Base-by-base conservation (phyloP, 2,797 vertebrate genomes). In the Poecilia wingei region DNA sequence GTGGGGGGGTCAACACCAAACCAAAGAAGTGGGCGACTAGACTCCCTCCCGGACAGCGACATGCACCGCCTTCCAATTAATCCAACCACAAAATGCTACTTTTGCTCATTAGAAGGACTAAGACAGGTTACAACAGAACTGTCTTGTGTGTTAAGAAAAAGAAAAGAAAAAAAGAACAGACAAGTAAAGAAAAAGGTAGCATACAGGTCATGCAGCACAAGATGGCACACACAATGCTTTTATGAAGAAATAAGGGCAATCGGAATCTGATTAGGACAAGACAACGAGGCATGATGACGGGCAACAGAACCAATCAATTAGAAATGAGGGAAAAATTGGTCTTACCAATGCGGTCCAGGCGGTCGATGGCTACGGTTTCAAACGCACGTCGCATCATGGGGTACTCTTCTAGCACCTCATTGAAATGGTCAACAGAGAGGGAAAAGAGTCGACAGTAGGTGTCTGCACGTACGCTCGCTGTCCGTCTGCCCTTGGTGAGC, bases 321-420 rank as follows among this genome's bases (percentile, higher is more conserved):
- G 79, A 93, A 31, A 84, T 79, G 64, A 82, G 72, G 83, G 53
- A 71, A 20, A 75, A 41, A 33, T 57, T 77, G 39, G 45, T 79
- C 96, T 96, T 97, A 99, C 98, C 98, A 79, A 99, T 99, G 89
- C 98, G 97, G 94, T 99, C 98, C 83, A 99, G 91, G 70, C 98
- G 97, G 90, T 99, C 98, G 41, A 99, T 98, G 88, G 98, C 98
- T 20, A 99, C 98, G 0, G 97, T 98, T 93, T 99, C 98, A 72
- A 99, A 99, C 76, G 98, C 98, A 18, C 97, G 96, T n/a, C 98
- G 97, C 98, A 99, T 99, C 98, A 99, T 99, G 12, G 98, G 98
- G 84, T 99, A 99, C 89, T 99, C 98, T 79, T 99, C 98, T 79
- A 99, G 94, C 80, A 99, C 98, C 93, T 99, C 98, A 3, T 99